phyloP scores from a whole-genome alignment of 1,140 invertebrate species.

The Zelostemma sp. region DNA sequence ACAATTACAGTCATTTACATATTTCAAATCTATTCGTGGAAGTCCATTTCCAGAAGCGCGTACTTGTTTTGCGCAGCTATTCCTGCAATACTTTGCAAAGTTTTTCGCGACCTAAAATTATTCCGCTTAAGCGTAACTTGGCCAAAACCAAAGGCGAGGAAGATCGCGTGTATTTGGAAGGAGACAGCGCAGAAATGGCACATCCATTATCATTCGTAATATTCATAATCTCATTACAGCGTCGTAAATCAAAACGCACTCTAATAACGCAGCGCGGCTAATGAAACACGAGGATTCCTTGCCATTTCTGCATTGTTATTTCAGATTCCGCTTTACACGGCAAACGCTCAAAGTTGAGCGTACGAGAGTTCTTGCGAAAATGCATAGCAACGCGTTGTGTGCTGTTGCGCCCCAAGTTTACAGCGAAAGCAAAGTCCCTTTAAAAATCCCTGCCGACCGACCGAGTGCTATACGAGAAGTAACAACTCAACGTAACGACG shows the following conservation, averaged over 20 bases:
- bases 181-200: neutral
- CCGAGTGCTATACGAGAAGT: slow-evolving; percentile 20
- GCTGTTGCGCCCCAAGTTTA: slow-evolving; percentile 41
- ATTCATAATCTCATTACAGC: slow-evolving; percentile 44
- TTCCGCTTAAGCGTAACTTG: no score
- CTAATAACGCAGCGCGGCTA: slow-evolving; percentile 29
- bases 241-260: slow-evolving; percentile 39
- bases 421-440: slow-evolving; percentile 14
- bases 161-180: neutral
- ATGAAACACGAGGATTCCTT: slow-evolving; percentile 42
- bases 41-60: no score
- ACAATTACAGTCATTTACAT: no score
- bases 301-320: slow-evolving; percentile 42
- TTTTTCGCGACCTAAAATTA: no score
- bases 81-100: no score
- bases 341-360: slow-evolving; percentile 17
- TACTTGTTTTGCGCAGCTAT: no score
- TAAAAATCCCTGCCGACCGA: slow-evolving; percentile 20
- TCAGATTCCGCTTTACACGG: slow-evolving; percentile 37
- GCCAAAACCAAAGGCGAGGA: neutral
- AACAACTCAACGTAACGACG: slow-evolving; percentile 44
- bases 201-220: slow-evolving; percentile 42
- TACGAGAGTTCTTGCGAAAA: slow-evolving; percentile 24
- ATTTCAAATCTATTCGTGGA: no score
- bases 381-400: slow-evolving; percentile 34